A percentile compares a stretch with the other conserved stretches of the same genome.
phyloP scores from a whole-genome alignment of 2,113 vertebrate genomes.

The Thryonomys swinderianus region DNA sequence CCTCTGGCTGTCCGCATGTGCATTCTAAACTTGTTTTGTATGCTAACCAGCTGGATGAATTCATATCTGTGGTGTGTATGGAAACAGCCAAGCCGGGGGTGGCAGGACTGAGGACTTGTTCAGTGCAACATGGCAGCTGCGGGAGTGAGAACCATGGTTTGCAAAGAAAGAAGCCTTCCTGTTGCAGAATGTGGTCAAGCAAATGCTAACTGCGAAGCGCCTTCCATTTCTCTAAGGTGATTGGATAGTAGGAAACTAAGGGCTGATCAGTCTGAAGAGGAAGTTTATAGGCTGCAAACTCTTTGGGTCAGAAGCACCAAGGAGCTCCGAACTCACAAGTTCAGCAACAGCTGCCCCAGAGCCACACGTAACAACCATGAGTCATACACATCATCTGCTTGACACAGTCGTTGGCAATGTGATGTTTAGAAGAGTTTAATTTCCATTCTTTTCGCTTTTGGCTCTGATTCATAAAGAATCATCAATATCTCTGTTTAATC shows the following conservation, averaged over 20 bases:
- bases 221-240: conserved; percentile 25
- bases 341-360: background rate
- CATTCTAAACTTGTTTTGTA: conserved; percentile 45
- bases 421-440: conserved; percentile 30
- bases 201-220: conserved; percentile 33
- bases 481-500: conserved; percentile 43
- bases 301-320: background rate
- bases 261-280: background rate
- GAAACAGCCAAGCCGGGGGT: conserved; percentile 5
- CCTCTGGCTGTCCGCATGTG: conserved; percentile 24
- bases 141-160: conserved; percentile 35
- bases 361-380: background rate
- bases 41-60: conserved; percentile 8
- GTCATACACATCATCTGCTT: background rate
- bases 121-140: background rate
- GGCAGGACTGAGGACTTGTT: conserved; percentile 37
- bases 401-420: background rate
- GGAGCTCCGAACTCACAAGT: conserved; percentile 33
- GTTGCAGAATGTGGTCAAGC: background rate
- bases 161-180: conserved; percentile 44
- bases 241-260: background rate
- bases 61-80: background rate
- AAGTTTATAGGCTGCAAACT: conserved; percentile 36
- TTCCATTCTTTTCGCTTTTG: conserved; percentile 40
- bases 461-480: conserved; percentile 37